A percentile compares a stretch with the other conserved stretches of the same genome.
phyloP scores from a whole-genome alignment of 2,113 vertebrate species.

The Megaleporinus macrocephalus region DNA sequence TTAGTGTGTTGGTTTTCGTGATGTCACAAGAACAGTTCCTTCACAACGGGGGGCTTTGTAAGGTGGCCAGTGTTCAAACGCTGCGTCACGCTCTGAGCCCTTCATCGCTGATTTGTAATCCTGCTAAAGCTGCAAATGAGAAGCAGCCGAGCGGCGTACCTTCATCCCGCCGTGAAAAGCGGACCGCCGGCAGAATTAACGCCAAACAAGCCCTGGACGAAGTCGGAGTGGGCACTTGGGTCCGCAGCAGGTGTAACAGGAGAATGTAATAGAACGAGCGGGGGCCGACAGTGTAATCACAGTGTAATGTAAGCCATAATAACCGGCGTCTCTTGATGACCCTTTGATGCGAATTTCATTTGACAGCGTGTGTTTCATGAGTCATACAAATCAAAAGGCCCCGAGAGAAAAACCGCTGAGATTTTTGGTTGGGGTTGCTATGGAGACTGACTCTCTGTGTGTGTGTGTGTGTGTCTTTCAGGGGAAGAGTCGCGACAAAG shows the following conservation, averaged over 20 bases:
- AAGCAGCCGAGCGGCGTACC: no score
- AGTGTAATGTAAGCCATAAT: not conserved
- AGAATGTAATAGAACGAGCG: not conserved
- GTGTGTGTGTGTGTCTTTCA: constrained; percentile 61
- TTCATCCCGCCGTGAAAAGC: no score
- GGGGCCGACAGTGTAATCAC: not conserved
- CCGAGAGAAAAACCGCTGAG: not conserved
- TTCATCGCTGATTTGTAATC: no score
- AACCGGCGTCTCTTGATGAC: not conserved
- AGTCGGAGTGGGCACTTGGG: no score
- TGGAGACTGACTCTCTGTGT: constrained; percentile 28
- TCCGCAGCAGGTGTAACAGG: not conserved
- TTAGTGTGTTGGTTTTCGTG: no score
- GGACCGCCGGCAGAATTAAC: no score
- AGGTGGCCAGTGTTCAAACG: no score
- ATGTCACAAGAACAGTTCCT: no score
- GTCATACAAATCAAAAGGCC: constrained; percentile 20
- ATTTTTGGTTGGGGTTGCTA: constrained; percentile 26
- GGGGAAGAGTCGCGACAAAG: constrained; percentile 87
- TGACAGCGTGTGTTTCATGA: constrained; percentile 21
- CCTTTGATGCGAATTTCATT: constrained; percentile 21
- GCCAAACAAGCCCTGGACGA: no score
- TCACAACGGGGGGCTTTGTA: no score
- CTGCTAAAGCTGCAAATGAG: no score
- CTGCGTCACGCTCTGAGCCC: no score